Percentiles rank a stretch among this genome's conserved stretches.
phyloP scores from a whole-genome alignment of 2,113 vertebrate genomes.

The Neotragus moschatus region DNA sequence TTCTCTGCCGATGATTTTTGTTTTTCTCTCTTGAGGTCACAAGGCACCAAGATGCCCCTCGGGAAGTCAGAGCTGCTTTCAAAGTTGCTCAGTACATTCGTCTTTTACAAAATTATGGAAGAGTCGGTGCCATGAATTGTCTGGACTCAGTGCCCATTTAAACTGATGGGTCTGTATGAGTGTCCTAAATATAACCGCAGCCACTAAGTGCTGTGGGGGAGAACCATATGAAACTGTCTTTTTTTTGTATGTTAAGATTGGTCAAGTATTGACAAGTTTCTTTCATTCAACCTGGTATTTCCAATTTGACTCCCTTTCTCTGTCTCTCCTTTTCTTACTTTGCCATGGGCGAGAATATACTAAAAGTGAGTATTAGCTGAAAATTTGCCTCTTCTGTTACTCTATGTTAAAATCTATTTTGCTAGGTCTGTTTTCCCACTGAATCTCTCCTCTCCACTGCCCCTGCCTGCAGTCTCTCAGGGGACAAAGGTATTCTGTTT shows the following conservation, averaged over 20 bases:
- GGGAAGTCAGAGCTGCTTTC: not conserved
- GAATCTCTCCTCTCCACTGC: not conserved
- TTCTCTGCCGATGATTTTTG: conserved; percentile 71
- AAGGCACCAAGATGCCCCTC: conserved; percentile 5
- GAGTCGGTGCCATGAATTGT: accelerated
- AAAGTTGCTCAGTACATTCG: not conserved
- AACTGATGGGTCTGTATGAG: not conserved
- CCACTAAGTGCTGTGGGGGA: not conserved
- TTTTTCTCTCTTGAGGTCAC: conserved; percentile 70
- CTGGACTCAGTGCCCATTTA: not conserved
- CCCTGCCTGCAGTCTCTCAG: not conserved
- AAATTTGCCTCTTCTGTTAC: not conserved
- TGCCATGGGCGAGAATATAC: not conserved
- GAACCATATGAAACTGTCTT: not conserved
- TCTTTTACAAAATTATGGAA: not conserved
- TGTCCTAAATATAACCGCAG: not conserved
- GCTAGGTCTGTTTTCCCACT: not conserved
- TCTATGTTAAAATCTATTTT: not conserved
- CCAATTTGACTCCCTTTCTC: not conserved
- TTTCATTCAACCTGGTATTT: not conserved
- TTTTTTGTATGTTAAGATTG: not conserved
- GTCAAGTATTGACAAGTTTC: not conserved
- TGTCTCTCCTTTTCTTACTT: not conserved
- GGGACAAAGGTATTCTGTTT: not conserved
- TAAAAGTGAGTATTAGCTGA: not conserved